phyloP scores from a whole-genome alignment of 2,888 invertebrate genomes.

The Temnothorax unifasciatus region DNA sequence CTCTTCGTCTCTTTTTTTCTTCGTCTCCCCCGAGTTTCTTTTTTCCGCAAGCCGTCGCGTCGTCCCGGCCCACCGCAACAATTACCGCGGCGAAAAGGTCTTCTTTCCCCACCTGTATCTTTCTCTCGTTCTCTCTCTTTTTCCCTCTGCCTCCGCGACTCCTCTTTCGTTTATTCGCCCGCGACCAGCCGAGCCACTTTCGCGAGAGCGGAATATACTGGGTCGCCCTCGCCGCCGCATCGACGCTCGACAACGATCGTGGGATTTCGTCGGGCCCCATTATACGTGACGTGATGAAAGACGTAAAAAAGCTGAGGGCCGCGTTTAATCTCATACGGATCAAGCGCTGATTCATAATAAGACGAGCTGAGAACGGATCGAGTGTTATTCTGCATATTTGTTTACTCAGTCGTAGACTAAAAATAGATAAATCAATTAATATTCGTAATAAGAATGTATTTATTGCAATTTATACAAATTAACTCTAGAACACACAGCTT shows the following conservation, averaged over 20 bases:
- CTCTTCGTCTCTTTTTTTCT: constrained; percentile 12
- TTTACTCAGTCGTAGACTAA: not conserved
- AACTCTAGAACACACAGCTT: no score
- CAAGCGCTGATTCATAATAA: not conserved
- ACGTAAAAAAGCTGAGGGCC: not conserved
- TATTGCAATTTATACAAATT: not conserved
- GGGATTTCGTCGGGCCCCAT: constrained; percentile 37
- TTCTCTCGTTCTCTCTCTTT: constrained; percentile 1
- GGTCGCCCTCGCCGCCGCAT: constrained; percentile 7
- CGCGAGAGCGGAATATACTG: constrained; percentile 28
- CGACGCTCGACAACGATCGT: constrained; percentile 54
- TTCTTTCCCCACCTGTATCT: not conserved
- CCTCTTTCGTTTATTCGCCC: constrained; percentile 22
- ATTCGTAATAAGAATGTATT: not conserved
- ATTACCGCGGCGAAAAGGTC: constrained; percentile 54
- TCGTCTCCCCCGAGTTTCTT: constrained; percentile 23
- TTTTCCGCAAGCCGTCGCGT: not conserved
- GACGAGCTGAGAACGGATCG: not conserved
- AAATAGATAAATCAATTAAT: not conserved
- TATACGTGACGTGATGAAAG: constrained; percentile 8
- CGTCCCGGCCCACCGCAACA: constrained; percentile 40
- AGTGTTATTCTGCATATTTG: not conserved
- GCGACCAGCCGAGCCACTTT: constrained; percentile 57
- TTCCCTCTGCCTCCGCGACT: not conserved
- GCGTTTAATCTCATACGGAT: not conserved